These are phyloP conservation scores for Oreotrochilus melanogaster DNA, from an alignment of 2,113 vertebrate genomes.

Conservation along the genomic window DNA sequence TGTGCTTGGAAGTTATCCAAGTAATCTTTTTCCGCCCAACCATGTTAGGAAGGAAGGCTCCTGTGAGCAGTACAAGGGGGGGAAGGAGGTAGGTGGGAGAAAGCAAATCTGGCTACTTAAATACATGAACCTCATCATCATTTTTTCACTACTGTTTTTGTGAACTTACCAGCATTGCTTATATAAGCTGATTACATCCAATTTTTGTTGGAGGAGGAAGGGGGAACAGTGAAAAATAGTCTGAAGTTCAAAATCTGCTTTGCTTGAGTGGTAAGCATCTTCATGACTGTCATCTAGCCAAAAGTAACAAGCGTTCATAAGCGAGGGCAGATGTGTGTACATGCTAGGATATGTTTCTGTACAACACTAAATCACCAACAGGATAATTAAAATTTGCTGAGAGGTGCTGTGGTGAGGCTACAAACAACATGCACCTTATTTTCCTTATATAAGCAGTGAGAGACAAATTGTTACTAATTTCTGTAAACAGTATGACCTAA, in stretches of 20 bases:
- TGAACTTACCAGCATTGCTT: neutral
- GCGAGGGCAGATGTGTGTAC: neutral
- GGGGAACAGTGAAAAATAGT: neutral
- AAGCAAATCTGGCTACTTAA: neutral
- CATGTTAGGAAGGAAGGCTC: neutral
- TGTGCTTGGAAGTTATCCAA: neutral
- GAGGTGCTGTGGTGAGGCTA: neutral
- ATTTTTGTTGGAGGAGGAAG: neutral
- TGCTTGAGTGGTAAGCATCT: neutral
- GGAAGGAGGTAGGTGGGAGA: neutral
- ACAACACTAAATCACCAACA: neutral
- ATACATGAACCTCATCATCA: fast-evolving
- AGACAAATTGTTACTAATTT: neutral
- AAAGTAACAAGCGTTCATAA: neutral
- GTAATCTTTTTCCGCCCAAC: neutral
- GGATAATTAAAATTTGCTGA: neutral
- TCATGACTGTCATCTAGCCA: neutral
- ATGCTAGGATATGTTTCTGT: neutral
- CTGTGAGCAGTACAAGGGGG: neutral
- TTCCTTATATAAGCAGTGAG: neutral
- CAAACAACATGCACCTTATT: neutral
- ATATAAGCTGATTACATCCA: neutral
- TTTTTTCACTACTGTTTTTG: neutral
- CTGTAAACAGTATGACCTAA: neutral
- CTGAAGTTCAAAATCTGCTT: neutral